A percentile compares a stretch with the other conserved stretches of the same genome.
phyloP scores from a whole-genome alignment of 2,888 invertebrate genomes.

The Sinohyriopsis cumingii region DNA sequence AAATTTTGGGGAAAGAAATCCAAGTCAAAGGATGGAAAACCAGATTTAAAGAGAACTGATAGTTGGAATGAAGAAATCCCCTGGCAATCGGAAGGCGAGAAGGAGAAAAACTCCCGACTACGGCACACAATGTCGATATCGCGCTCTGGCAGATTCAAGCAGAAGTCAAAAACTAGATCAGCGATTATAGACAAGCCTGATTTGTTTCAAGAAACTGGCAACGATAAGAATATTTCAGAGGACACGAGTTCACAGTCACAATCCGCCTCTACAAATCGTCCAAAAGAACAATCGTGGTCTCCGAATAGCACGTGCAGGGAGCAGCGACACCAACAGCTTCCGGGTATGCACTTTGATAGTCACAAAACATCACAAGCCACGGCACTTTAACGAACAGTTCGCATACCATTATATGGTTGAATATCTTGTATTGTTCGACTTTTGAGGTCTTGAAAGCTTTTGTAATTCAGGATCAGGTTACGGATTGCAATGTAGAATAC shows the following conservation, averaged over 20 bases:
- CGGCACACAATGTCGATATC: slow-evolving; percentile 61
- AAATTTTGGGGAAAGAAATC: slow-evolving; percentile 48
- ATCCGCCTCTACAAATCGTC: neutral
- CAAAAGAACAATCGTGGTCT: slow-evolving; percentile 18
- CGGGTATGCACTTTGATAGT: too few species aligned
- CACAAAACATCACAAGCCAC: too few species aligned
- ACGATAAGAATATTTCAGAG: slow-evolving; percentile 8
- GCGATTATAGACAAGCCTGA: slow-evolving; percentile 57
- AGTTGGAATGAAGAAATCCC: slow-evolving; percentile 35
- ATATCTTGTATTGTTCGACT: too few species aligned
- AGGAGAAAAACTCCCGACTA: slow-evolving; percentile 48
- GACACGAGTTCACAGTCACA: too few species aligned
- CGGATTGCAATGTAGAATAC: too few species aligned
- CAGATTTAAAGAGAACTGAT: slow-evolving; percentile 39
- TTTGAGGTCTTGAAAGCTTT: too few species aligned
- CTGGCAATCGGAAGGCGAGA: slow-evolving; percentile 43
- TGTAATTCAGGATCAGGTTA: too few species aligned
- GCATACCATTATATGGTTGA: too few species aligned
- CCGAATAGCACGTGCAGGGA: slow-evolving; percentile 24
- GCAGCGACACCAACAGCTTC: slow-evolving; percentile 7
- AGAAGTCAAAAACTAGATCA: slow-evolving; percentile 56
- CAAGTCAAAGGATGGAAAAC: slow-evolving; percentile 35
- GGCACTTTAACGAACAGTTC: too few species aligned
- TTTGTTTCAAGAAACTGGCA: slow-evolving; percentile 35
- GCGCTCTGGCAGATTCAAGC: slow-evolving; percentile 61